phyloP scores from a whole-genome alignment of 2,888 invertebrate species.

The Lucinisca nassula region DNA sequence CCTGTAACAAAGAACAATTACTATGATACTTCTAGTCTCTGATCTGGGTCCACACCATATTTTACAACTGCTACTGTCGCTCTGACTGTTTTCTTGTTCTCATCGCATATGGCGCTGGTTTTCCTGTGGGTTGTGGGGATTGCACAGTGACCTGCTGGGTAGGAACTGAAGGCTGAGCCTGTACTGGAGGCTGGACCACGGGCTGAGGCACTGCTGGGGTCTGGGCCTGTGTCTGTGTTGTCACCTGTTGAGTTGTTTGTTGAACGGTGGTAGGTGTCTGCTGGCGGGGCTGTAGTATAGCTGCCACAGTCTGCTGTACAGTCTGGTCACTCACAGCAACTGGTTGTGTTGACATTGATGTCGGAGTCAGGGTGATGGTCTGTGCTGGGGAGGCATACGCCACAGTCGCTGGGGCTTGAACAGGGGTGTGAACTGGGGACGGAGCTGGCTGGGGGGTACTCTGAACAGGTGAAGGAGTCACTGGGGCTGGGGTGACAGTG shows the following conservation, averaged over 20 bases:
- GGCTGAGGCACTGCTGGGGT: slow-evolving; percentile 61
- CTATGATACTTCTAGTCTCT: too few species aligned
- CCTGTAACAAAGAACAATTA: too few species aligned
- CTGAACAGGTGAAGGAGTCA: slow-evolving; percentile 41
- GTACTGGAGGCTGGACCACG: slow-evolving; percentile 55
- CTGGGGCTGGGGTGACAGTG: slow-evolving; percentile 66
- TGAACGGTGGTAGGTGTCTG: slow-evolving; percentile 58
- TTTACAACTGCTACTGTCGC: too few species aligned
- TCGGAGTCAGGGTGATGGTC: slow-evolving; percentile 24
- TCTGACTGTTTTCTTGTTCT: slow-evolving; percentile 83
- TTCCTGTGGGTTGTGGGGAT: slow-evolving; percentile 65
- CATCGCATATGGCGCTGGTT: slow-evolving; percentile 81
- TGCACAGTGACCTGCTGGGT: slow-evolving; percentile 49
- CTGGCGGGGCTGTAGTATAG: slow-evolving; percentile 10
- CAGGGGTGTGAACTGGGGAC: slow-evolving; percentile 18
- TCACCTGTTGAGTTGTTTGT: slow-evolving; percentile 41
- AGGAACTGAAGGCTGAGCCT: slow-evolving; percentile 16
- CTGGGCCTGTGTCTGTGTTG: slow-evolving; percentile 33
- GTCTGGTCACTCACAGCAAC: slow-evolving; percentile 42
- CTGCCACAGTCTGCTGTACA: slow-evolving; percentile 53
- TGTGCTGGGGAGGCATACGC: slow-evolving; percentile 54
- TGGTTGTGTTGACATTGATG: slow-evolving; percentile 45
- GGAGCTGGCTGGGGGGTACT: slow-evolving; percentile 50
- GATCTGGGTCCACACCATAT: too few species aligned
- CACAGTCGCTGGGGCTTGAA: slow-evolving; percentile 43